Evolutionary conservation across 2,113 vertebrate genomes (phyloP).

Genomic region (Pollimyrus isidori): DNA sequence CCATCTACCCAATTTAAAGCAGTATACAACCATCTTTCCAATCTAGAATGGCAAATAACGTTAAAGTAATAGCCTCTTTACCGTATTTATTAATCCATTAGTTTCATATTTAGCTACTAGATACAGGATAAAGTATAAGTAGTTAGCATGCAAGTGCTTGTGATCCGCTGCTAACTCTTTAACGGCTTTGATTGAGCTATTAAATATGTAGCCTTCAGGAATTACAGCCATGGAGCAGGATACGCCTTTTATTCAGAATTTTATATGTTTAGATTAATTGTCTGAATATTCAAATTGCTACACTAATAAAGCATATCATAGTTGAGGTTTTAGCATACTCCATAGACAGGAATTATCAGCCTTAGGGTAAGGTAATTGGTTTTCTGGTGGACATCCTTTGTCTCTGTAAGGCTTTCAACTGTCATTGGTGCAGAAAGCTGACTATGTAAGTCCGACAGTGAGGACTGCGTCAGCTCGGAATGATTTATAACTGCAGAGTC

Average conservation of each 20-base stretch:
- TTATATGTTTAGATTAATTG: neutral
- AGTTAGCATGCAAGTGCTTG: neutral
- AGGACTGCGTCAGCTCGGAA: neutral
- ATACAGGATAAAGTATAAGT: neutral
- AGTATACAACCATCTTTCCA: neutral
- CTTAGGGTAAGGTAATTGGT: neutral
- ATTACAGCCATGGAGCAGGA: neutral
- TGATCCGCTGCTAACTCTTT: neutral
- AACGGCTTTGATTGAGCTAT: neutral
- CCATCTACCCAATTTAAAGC: neutral
- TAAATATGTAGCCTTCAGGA: neutral
- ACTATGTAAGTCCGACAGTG: neutral
- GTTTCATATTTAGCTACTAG: neutral
- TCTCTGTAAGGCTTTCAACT: conserved; percentile 1
- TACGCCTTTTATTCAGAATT: neutral
- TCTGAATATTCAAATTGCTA: neutral
- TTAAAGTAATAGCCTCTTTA: neutral
- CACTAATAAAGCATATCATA: neutral
- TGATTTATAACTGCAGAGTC: conserved; percentile 4
- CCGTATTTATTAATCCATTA: neutral
- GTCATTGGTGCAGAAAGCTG: conserved; percentile 4
- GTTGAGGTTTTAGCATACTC: neutral
- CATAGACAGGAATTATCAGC: neutral
- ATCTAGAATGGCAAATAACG: neutral
- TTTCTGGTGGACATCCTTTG: neutral